A percentile compares a stretch with the other conserved stretches of the same genome.
Evolutionary conservation across 2,797 vertebrate genomes (phyloP).

Genomic region (Sebastes flavidus): DNA sequence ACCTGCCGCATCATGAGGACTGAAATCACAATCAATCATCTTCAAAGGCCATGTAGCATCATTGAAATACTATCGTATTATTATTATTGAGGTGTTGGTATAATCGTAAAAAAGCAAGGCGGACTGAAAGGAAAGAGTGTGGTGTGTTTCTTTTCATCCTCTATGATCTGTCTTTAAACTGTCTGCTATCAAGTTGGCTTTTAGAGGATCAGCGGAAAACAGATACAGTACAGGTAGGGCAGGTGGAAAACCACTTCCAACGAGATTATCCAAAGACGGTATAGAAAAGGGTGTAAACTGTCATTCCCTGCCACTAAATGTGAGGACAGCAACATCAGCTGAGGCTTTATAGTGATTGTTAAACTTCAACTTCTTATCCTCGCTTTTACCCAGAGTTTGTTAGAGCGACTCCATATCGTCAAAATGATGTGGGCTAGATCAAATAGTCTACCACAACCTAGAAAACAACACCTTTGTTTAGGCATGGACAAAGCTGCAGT

Average conservation of each 20-base stretch:
- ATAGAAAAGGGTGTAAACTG: not conserved
- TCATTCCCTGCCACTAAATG: not conserved
- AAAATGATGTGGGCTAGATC: not conserved
- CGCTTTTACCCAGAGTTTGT: not conserved
- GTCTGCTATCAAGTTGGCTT: not conserved
- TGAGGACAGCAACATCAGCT: not conserved
- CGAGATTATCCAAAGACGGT: not conserved
- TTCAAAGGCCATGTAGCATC: not conserved
- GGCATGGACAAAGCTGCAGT: not conserved
- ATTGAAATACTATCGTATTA: not conserved
- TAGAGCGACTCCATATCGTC: not conserved
- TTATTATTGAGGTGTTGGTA: not conserved
- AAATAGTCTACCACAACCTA: not conserved
- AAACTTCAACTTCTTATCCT: not conserved
- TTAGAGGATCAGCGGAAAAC: not conserved
- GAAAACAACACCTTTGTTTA: not conserved
- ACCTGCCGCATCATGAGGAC: not conserved
- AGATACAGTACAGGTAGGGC: not conserved
- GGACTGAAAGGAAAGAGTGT: not conserved
- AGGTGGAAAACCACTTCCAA: not conserved
- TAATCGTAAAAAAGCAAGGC: not conserved
- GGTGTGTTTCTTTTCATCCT: not conserved
- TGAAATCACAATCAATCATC: slow-evolving; percentile 2
- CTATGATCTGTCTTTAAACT: not conserved
- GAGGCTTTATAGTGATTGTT: not conserved